Percentiles rank a stretch among this genome's conserved stretches.
Conservation (phyloP, 1,140 invertebrate genomes). For the Drosophila paulistorum region DNA sequence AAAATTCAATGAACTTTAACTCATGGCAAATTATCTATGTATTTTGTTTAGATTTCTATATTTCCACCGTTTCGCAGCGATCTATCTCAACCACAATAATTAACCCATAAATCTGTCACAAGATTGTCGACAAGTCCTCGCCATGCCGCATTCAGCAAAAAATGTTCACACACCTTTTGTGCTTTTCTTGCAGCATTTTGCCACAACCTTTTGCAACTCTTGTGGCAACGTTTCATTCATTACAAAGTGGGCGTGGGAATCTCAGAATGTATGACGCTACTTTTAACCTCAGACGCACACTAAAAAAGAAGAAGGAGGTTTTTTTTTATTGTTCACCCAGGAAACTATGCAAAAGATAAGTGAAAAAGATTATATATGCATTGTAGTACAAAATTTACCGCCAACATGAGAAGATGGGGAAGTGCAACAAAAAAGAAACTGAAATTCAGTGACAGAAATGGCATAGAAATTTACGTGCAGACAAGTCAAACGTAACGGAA, state of each 20-base stretch:
- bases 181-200: constrained; percentile 28
- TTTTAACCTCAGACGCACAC: constrained; percentile 70
- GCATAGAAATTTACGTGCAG: constrained; percentile 68
- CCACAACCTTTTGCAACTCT: no score
- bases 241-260: constrained; percentile 25
- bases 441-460: constrained; percentile 44
- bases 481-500: constrained; percentile 74
- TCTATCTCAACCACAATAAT: constrained; percentile 45
- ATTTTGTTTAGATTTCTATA: background rate
- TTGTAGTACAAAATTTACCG: constrained; percentile 74
- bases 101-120: constrained; percentile 74
- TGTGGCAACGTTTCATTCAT: constrained; percentile 65
- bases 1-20: no score
- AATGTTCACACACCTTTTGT: constrained; percentile 49
- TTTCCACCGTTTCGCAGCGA: background rate
- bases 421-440: constrained; percentile 20
- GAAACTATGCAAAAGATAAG: constrained; percentile 77
- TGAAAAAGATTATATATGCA: constrained; percentile 81
- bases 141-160: constrained; percentile 57
- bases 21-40: background rate
- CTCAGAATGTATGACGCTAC: constrained; percentile 66
- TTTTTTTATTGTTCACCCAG: constrained; percentile 6
- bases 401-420: constrained; percentile 55
- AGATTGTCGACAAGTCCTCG: constrained; percentile 71
- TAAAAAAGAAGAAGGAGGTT: constrained; percentile 24